Conservation (phyloP, 1,140 invertebrate species). For the Drosophila triauraria region DNA sequence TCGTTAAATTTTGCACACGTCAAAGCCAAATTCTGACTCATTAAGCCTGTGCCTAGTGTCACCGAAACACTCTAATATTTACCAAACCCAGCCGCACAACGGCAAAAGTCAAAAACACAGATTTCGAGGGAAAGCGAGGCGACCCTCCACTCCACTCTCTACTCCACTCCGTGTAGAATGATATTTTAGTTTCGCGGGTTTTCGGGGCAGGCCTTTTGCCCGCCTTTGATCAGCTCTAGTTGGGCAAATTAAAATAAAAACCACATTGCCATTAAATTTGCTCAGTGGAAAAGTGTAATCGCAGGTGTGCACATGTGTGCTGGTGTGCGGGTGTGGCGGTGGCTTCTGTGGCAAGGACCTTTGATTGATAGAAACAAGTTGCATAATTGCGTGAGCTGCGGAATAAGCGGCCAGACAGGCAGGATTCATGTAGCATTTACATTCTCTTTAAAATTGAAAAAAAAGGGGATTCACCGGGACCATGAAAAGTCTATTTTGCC, state of each 20-base stretch:
- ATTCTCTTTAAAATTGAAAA: constrained; percentile 30
- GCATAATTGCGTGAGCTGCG: constrained; percentile 52
- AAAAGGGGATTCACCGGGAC: neutral
- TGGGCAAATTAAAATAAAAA: constrained; percentile 75
- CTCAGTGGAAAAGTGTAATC: constrained; percentile 37
- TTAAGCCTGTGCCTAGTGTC: constrained; percentile 27
- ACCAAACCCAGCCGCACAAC: constrained; percentile 27
- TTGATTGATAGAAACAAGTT: constrained; percentile 76
- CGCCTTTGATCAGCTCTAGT: constrained; percentile 63
- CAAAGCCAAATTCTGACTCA: constrained; percentile 55
- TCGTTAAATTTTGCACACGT: constrained; percentile 34
- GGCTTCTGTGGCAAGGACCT: constrained; percentile 66
- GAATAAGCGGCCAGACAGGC: constrained; percentile 10
- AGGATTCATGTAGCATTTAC: constrained; percentile 24
- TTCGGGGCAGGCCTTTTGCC: constrained; percentile 31
- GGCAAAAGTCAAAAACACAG: constrained; percentile 29
- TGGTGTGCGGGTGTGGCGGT: constrained; percentile 9
- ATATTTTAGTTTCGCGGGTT: constrained; percentile 46
- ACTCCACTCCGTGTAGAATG: neutral
- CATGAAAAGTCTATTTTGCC: neutral
- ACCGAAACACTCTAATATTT: constrained; percentile 26
- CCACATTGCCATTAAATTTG: constrained; percentile 74
- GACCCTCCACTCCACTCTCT: too few species aligned
- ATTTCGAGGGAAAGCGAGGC: neutral
- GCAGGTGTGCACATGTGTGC: constrained; percentile 4